Percentiles rank a stretch among this genome's conserved stretches.
These are phyloP conservation scores for Sander lucioperca DNA, from an alignment of 2,113 vertebrate species.

Conservation along the genomic window DNA sequence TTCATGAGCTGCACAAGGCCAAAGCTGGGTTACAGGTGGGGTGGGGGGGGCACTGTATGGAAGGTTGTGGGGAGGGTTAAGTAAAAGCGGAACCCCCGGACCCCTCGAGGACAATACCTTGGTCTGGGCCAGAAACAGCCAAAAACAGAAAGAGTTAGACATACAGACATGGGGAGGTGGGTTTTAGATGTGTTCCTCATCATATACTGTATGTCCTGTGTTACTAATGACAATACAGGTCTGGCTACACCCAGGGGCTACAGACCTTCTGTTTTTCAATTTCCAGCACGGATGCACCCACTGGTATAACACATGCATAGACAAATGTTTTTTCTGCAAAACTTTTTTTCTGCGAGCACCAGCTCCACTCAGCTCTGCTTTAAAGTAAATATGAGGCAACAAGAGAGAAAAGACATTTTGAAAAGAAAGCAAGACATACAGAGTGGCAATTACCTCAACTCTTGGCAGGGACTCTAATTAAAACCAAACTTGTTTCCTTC, in stretches of 20 bases:
- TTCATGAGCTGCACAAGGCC: constrained; percentile 76
- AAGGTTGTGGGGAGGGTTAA: constrained; percentile 7
- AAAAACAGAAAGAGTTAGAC: constrained; percentile 13
- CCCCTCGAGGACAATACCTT: constrained; percentile 43
- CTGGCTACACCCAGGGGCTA: background rate
- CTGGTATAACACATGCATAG: constrained; percentile 9
- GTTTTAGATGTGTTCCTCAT: constrained; percentile 13
- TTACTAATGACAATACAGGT: background rate
- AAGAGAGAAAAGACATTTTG: constrained; percentile 42
- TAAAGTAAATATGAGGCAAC: constrained; percentile 58
- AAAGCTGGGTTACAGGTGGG: constrained; percentile 85
- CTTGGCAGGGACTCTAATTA: constrained; percentile 88
- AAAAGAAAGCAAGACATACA: constrained; percentile 52
- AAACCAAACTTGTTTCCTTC: constrained; percentile 90
- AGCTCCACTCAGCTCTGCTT: constrained; percentile 36
- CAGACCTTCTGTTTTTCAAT: constrained; percentile 22
- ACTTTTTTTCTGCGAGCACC: background rate
- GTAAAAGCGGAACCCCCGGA: constrained; percentile 35
- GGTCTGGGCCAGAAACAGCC: constrained; percentile 40
- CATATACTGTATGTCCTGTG: background rate
- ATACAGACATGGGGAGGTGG: background rate
- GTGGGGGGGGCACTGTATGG: background rate
- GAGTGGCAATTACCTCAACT: constrained; percentile 83
- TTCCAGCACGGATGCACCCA: constrained; percentile 32
- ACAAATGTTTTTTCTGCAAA: background rate